Base-by-base conservation (phyloP, 2,797 vertebrate genomes). In the Mycteria americana region DNA sequence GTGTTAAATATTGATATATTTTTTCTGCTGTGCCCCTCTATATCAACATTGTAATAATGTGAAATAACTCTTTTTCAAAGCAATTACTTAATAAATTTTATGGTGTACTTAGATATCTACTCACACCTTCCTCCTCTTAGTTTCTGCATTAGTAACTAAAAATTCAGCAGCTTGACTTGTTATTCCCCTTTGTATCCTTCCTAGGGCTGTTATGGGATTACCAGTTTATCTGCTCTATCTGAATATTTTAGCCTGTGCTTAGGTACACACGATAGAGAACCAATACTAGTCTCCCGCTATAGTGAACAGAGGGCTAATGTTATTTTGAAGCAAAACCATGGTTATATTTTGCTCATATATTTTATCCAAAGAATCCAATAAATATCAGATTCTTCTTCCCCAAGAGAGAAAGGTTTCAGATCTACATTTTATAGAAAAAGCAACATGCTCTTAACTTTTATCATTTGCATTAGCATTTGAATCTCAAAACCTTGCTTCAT, bases 401-500 rank as follows among this genome's bases (percentile, higher is more conserved):
- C 39, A 45, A 62, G 63, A 94, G 16, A 79, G 21, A 89, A 92
- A 91, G 8, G 11, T 68, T 87, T 91, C 43, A 14, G 10, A 19
- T 60, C 30, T 64, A 64, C 41, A 37, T 80, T 60, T 60, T 62
- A 80, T 3, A 80, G 50, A n/a, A 89, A 87, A 94, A 78, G 16
- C 41, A 85, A 51, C 5, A 65, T n/a, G 18, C 46, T 80, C 41
- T 94, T 67, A 83, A 80, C 41, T 96, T 96, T 93, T 23, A 85
- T 45, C 16, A 91, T 83, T 89, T 93, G 53, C 41, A 79, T 95
- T 77, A 86, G 46, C 59, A 80, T 88, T 92, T 83, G 84, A 77
- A 94, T 93, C 88, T 87, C 64, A 89, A 89, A 93, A 85, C 13
- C 43, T 73, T 90, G 88, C 77, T 85, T 96, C 83, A 86, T 91